These are phyloP conservation scores for Drosophila willistoni DNA, from an alignment of 1,140 invertebrate genomes.

Conservation along the genomic window DNA sequence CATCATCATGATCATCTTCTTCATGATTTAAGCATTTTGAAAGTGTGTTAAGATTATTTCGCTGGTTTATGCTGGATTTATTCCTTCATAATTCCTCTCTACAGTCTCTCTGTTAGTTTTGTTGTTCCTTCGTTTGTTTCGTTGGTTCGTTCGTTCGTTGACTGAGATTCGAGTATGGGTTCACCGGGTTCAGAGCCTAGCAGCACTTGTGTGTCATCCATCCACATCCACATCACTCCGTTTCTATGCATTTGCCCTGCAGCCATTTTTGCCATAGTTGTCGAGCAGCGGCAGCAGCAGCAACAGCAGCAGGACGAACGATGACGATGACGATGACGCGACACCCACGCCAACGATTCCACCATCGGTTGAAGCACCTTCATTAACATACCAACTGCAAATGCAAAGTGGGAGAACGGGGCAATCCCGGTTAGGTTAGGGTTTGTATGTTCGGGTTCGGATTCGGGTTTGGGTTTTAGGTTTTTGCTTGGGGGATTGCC, in stretches of 20 bases:
- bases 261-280: constrained; percentile 62
- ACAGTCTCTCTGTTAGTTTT: background rate
- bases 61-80: constrained; percentile 41
- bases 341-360: constrained; percentile 37
- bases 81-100: constrained; percentile 49
- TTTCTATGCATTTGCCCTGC: constrained; percentile 66
- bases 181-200: constrained; percentile 71
- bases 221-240: constrained; percentile 26
- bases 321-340: constrained; percentile 13
- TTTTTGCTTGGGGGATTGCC: constrained; percentile 46
- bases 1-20: no score
- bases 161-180: constrained; percentile 49
- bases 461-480: constrained; percentile 3
- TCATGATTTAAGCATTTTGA: constrained; percentile 11
- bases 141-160: constrained; percentile 17
- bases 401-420: constrained; percentile 18
- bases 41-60: constrained; percentile 72
- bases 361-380: constrained; percentile 63
- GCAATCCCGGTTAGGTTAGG: background rate
- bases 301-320: constrained; percentile 43
- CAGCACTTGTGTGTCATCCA: constrained; percentile 78
- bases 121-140: constrained; percentile 19
- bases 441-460: background rate
- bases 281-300: constrained; percentile 37
- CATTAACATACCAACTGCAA: constrained; percentile 78